Conservation (phyloP, 92 coral and sea anemone species). For the Epizoanthus rinbou region DNA sequence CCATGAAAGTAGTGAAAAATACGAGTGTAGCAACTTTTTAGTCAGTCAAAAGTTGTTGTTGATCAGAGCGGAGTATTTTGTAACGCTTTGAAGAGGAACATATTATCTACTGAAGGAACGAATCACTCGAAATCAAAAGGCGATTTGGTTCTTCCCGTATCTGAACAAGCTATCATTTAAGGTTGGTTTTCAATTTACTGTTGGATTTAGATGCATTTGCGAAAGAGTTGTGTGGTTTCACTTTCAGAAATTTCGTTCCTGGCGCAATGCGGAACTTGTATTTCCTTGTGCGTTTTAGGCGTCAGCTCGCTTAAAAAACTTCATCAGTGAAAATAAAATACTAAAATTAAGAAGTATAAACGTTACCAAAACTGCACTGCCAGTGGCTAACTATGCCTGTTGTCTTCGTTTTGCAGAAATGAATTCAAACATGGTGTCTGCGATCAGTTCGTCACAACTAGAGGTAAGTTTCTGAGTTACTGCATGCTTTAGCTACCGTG, state of each 20-base stretch:
- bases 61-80: no score
- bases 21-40: no score
- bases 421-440: background rate
- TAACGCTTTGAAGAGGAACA: no score
- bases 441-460: background rate
- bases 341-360: background rate
- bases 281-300: constrained; percentile 8
- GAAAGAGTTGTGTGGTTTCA: background rate
- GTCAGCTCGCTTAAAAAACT: background rate
- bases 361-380: background rate
- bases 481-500: background rate
- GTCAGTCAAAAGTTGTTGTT: no score
- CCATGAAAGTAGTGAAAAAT: background rate
- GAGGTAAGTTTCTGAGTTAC: background rate
- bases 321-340: background rate
- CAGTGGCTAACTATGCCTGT: background rate
- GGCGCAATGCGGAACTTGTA: constrained; percentile 29
- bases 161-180: background rate
- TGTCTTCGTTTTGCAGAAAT: background rate
- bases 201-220: background rate
- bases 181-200: constrained; percentile 14
- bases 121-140: background rate
- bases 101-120: background rate
- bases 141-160: background rate
- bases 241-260: background rate